Evolutionary conservation across 2,888 invertebrate genomes (phyloP).

Genomic region (Prenolepis imparis): DNA sequence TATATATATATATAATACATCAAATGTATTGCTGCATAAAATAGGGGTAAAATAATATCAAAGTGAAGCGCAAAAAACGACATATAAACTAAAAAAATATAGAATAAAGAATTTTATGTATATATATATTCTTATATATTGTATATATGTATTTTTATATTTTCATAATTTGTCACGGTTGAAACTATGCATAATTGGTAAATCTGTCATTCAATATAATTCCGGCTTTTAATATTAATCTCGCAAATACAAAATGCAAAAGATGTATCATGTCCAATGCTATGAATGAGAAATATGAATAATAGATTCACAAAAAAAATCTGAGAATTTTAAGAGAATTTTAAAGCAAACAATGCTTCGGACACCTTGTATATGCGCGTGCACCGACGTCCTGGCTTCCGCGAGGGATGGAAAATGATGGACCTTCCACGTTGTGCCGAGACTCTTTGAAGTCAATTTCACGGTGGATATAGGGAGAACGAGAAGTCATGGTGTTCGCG

Average conservation of each 20-base stretch:
- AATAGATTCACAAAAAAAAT: background rate
- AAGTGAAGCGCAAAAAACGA: background rate
- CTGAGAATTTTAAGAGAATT: background rate
- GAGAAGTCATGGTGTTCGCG: slow-evolving; percentile 52
- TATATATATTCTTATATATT: too few species aligned
- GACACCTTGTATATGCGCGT: slow-evolving; percentile 31
- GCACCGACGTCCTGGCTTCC: slow-evolving; percentile 50
- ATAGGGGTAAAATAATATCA: background rate
- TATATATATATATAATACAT: too few species aligned
- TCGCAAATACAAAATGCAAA: background rate
- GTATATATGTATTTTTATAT: too few species aligned
- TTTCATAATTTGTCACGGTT: too few species aligned
- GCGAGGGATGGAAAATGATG: slow-evolving; percentile 65
- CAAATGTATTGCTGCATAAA: too few species aligned
- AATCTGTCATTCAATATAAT: background rate
- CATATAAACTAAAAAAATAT: background rate
- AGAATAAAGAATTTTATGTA: background rate
- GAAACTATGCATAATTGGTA: too few species aligned
- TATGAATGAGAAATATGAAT: background rate
- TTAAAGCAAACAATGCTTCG: background rate
- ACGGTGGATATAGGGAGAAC: slow-evolving; percentile 40
- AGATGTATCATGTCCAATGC: background rate
- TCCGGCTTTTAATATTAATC: background rate
- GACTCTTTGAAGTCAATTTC: slow-evolving; percentile 64
- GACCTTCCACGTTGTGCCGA: slow-evolving; percentile 51